Base-by-base conservation (phyloP, 2,888 invertebrate genomes). In the Meghimatium bilineatum region DNA sequence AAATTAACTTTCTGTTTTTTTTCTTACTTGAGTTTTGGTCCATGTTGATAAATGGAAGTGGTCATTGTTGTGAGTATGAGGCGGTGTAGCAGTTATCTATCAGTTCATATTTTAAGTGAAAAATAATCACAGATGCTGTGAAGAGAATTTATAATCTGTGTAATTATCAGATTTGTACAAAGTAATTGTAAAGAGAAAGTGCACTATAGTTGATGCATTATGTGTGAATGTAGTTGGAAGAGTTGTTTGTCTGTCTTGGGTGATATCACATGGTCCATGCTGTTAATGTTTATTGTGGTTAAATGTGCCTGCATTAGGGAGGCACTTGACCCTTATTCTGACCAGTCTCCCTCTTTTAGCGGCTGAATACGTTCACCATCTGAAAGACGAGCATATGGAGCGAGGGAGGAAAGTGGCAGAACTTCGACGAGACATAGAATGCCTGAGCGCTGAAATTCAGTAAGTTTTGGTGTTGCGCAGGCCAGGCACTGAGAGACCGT, bases 271-370 rank as follows among this genome's bases (percentile, higher is more conserved):
- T 80, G 80, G 80, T 80, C 80, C 34, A 71, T 80, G 56, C 34
- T 71, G 69, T 79, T 80, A 72, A 49, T 72, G 34, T 63, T 82
- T 63, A 76, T 12, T 81, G 81, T 81, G 81, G 83, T 84, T 84
- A 84, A 75, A 36, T 80, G 84, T 84, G 84, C 84, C 84, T 80
- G 63, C 67, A 63, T 84, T 84, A 84, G 80, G 78, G 72, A 78
- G 84, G 84, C 84, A 84, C 84, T 84, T 84, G 80, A 80, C 80
- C 84, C 80, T 75, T 80, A 84, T 85, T 86, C 87, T 87, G 83
- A 87, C 87, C 60, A 85, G 79, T 87, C 86, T 87, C 87, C 87
- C 84, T 85, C 86, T 85, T 87, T 85, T 87, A 87, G 87, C 87
- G 80, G 85, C 87, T 81, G 87, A 86, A 81, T 85, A 86, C 85